Base-by-base conservation (phyloP, 2,113 vertebrate genomes). In the Pontoporia blainvillei region DNA sequence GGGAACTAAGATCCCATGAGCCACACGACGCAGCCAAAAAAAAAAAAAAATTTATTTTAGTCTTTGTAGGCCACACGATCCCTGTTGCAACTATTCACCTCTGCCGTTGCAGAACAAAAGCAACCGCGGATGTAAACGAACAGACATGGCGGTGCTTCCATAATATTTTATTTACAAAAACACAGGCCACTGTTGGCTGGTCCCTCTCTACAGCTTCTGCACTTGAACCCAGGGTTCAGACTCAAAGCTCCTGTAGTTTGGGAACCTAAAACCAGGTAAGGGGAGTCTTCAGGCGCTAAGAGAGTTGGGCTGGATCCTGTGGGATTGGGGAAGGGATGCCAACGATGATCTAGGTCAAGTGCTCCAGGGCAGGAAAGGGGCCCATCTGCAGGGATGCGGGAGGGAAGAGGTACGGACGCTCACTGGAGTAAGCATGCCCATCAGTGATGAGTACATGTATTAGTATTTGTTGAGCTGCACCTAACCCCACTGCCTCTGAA, bases 391-490 rank as follows among this genome's bases (percentile, higher is more conserved):
- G 46, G 18, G 1, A 3, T 0, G 18, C 5, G 12, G 41, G 36
- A 14, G 6, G 29, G n/a, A 41, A 36, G 5, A 39, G 5, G 31
- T 4, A 36, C 0, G 44, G 36, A 67, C 57, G 49, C 44, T 64
- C 78, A 3, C 27, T 49, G 23, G 9, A 36, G 7, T 17, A 3
- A 61, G 67, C 2, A 4, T 44, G 36, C 29, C 9, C 21, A 7
- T 61, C 25, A 0, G 14, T 1, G 20, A 3, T 6, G 36, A 10
- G 44, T 36, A 13, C 2, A 31, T 17, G 0, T 2, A n/a, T 4
- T 4, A 14, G 61, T 13, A 29, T 27, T 18, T 14, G 7, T 0
- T 13, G 3, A 61, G 66, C 44, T 31, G 31, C 0, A 5, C 23
- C 34, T 17, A 21, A 9, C 21, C 61, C 6, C 52, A 8, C 6